Base-by-base conservation (phyloP, 2,113 vertebrate genomes). In the Sminthopsis crassicaudata region DNA sequence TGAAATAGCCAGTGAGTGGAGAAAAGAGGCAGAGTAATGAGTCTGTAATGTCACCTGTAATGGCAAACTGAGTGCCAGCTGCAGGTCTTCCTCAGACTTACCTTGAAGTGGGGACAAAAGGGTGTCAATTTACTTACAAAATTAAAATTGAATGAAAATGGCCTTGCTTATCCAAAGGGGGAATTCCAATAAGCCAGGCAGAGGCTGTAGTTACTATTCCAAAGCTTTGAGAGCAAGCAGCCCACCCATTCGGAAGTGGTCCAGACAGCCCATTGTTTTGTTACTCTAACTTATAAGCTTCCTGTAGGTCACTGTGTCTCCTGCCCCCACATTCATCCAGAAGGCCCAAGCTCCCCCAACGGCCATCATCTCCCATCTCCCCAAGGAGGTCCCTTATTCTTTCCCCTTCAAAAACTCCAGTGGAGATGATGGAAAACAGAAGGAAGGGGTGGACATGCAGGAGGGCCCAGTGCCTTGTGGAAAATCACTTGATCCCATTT, bases 241-340 rank as follows among this genome's bases (percentile, higher is more conserved):
- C 95, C 96, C 90, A 53, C 46, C 92, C 92, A 57, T 91, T 92
- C 7, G 48, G 52, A 97, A 98, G 95, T 51, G 22, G 48, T 76
- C 60, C 89, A 96, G 95, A 93, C 96, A 46, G 94, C 76, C 30
- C 2, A 95, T 92, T 91, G 53, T 24, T 89, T 57, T 95, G 50
- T 25, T 76, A 88, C 91, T 42, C 88, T 57, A 95, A 88, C 2
- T 3, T 94, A 92, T 89, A 95, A 96, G 92, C 93, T 97, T 97
- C 98, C 97, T 92, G 94, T 46, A 96, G 97, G 96, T 90, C 92
- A 19, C 4, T 1, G 84, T 60, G 95, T 94, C 90, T 96, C 92
- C 95, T 53, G 93, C 53, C 93, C 67, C n/a, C 90, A 46, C 42
- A 60, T 3, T 90, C 50, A 24, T 0, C n/a, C 93, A 91, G 95